Evolutionary conservation across 53 echinoderm and acorn worm genomes (phyloP), one percentile per base, ranked within the genome.

Genomic region (Arbacia lixula): DNA sequence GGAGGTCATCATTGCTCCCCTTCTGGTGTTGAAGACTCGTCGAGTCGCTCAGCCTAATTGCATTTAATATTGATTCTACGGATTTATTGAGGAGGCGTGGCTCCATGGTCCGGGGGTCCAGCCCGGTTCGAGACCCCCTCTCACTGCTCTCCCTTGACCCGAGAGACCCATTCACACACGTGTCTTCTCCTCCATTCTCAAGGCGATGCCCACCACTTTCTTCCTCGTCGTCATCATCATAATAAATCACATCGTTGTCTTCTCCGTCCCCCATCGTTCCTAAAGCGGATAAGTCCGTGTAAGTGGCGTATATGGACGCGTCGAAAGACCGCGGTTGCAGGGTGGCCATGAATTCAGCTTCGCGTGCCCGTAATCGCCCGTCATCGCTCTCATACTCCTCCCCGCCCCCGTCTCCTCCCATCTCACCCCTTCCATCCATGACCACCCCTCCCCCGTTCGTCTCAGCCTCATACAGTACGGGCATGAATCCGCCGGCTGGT

Each of bases 291-390:
- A 94, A 74, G 74, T 94, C 95, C 71, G 79, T 73, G 82, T 94
- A 94, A 30, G 95, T 94, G 36, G 87, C 89, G 57, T 94, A 94
- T 66, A 94, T 78, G 3, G 95, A 91, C 10, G 86, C 89, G 53
- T 92, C 95, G 42, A 93, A 46, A 68, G 90, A 88, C 53, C 86
- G 77, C 34, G 90, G 74, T 49, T 89, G 89, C 24, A 89, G 86
- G 39, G 68, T 86, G 57, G 85, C 81, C 35, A 90, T 83, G 31
- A 88, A 85, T 25, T 90, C 93, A n/a, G 89, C 85, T 68, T 89
- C 89, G 31, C 75, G 41, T 14, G 85, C 67, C 61, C 77, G 85
- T 52, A 67, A 52, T 27, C 60, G 3, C 31, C 66, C 22, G 51
- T 76, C 76, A 38, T 75, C 76, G 54, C 54, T 50, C 31, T 85